Conservation (phyloP, 2,797 vertebrate genomes). For the Ficedula albicollis region DNA sequence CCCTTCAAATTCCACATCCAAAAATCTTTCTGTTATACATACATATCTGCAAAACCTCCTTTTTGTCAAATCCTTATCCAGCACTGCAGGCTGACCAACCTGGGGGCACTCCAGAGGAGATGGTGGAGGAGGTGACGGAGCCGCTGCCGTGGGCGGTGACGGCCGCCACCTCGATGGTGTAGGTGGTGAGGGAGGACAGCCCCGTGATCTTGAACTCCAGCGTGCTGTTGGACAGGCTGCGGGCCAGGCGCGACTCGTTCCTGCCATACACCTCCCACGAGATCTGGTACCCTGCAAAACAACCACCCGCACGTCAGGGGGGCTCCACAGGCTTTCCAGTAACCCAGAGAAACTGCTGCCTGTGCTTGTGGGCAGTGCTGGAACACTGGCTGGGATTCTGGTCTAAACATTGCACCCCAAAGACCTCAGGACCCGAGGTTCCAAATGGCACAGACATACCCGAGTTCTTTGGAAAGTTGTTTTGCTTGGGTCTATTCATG, state of each 20-base stretch:
- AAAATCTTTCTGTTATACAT: too few relatives aligned
- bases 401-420: too few relatives aligned
- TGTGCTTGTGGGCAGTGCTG: neutral
- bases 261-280: constrained; percentile 88
- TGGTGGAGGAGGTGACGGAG: constrained; percentile 84
- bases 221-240: constrained; percentile 82
- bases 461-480: too few relatives aligned
- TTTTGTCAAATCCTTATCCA: too few relatives aligned
- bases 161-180: constrained; percentile 90
- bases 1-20: too few relatives aligned
- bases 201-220: constrained; percentile 88
- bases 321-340: neutral
- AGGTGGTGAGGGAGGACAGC: constrained; percentile 88
- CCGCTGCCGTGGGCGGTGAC: constrained; percentile 84
- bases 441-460: too few relatives aligned
- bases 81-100: constrained; percentile 71
- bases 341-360: neutral
- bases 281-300: constrained; percentile 84
- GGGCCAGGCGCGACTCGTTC: constrained; percentile 81
- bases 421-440: too few relatives aligned
- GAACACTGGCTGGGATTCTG: too few relatives aligned
- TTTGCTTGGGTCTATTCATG: too few relatives aligned
- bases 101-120: constrained; percentile 96
- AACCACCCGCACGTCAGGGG: neutral
- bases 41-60: too few relatives aligned